Conservation (phyloP, 1,140 invertebrate species). For the Dreissena rostriformis region DNA sequence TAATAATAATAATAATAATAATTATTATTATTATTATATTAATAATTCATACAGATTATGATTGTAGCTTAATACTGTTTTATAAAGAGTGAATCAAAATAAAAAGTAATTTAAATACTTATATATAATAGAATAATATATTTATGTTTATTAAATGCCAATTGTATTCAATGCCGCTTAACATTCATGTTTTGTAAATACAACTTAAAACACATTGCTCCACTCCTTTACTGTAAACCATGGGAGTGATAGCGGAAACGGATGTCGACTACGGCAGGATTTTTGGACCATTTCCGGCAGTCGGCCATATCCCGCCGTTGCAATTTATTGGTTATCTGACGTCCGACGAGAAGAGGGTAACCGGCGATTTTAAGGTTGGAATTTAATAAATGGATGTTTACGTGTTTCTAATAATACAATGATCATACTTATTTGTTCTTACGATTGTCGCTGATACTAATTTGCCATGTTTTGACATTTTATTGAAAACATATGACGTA, state of each 20-base stretch:
- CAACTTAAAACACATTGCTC: neutral
- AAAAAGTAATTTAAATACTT: neutral
- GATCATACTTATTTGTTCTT: neutral
- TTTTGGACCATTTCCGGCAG: constrained; percentile 78
- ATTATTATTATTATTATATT: too few species aligned
- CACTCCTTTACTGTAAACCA: constrained; percentile 22
- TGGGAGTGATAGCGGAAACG: constrained; percentile 75
- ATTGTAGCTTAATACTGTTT: neutral
- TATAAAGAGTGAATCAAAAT: neutral
- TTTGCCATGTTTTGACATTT: neutral
- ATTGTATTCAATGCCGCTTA: neutral
- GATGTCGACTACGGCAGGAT: constrained; percentile 77
- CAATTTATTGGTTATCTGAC: constrained; percentile 77
- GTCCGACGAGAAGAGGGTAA: constrained; percentile 69
- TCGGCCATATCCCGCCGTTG: constrained; percentile 73
- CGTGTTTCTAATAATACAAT: neutral
- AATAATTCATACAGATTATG: neutral
- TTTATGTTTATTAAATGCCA: neutral
- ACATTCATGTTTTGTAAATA: neutral
- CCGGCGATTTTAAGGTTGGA: constrained; percentile 70
- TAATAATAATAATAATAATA: too few species aligned
- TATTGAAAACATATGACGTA: neutral
- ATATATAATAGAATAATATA: neutral
- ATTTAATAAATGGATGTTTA: neutral
- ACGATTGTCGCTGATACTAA: neutral